A percentile compares a stretch with the other conserved stretches of the same genome.
Evolutionary conservation across 2,113 vertebrate genomes (phyloP).

Genomic region (Ciconia maguari): DNA sequence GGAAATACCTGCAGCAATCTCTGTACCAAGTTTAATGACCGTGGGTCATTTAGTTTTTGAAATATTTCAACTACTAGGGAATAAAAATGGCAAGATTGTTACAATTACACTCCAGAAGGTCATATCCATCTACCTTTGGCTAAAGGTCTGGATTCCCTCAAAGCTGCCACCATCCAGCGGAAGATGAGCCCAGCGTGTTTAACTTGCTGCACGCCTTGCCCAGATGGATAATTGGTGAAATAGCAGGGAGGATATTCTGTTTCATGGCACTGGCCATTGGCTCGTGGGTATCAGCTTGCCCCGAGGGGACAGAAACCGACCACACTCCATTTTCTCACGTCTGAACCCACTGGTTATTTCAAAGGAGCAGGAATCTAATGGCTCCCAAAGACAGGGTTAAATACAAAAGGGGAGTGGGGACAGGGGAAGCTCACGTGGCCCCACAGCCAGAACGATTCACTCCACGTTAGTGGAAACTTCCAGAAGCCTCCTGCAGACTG

Average conservation of each 20-base stretch:
- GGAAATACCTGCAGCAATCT: slow-evolving; percentile 31
- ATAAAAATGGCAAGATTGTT: slow-evolving; percentile 18
- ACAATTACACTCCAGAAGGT: neutral
- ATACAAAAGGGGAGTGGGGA: neutral
- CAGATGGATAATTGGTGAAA: neutral
- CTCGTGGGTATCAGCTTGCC: neutral
- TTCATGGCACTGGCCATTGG: neutral
- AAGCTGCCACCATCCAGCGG: neutral
- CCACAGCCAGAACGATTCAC: neutral
- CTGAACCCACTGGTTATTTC: neutral
- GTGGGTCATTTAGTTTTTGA: slow-evolving; percentile 22
- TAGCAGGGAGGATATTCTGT: neutral
- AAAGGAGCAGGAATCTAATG: neutral
- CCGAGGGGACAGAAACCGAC: neutral
- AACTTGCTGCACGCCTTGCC: neutral
- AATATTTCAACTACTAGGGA: slow-evolving; percentile 14
- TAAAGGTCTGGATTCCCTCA: slow-evolving; percentile 7
- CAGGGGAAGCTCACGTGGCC: neutral
- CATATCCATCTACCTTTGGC: neutral
- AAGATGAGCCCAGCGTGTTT: neutral
- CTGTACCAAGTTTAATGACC: slow-evolving; percentile 45
- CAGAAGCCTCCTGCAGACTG: neutral
- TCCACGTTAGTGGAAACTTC: neutral
- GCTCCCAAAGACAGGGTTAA: neutral
- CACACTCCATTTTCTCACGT: neutral